These are phyloP conservation scores for Chaenogobius annularis DNA, from an alignment of 2,113 vertebrate genomes.

Conservation along the genomic window DNA sequence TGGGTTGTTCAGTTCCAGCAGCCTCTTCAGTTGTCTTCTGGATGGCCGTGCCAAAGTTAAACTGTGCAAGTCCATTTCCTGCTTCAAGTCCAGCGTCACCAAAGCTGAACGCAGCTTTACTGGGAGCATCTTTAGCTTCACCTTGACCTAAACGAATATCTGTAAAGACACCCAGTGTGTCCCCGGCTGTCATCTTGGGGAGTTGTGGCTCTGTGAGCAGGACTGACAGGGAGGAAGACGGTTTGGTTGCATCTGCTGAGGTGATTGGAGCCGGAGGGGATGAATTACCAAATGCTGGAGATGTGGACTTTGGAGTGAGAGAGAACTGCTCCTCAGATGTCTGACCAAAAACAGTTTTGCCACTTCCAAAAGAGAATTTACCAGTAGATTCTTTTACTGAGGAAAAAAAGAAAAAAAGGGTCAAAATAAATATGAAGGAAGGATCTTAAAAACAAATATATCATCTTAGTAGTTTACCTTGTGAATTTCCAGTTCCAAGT, in stretches of 20 bases:
- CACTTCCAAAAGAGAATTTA: constrained; percentile 73
- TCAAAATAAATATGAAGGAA: constrained; percentile 1
- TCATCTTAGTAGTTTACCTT: constrained; percentile 61
- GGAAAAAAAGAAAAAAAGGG: constrained; percentile 36
- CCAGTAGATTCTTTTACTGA: constrained; percentile 74
- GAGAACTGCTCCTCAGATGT: constrained; percentile 70
- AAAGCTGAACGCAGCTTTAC: constrained; percentile 58
- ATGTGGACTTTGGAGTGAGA: constrained; percentile 63
- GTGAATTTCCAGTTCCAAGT: constrained; percentile 58
- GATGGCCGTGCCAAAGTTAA: constrained; percentile 67
- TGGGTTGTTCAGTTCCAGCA: constrained; percentile 28
- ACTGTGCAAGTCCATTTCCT: constrained; percentile 47
- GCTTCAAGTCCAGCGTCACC: constrained; percentile 31
- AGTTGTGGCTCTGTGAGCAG: constrained; percentile 71
- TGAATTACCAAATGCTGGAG: constrained; percentile 58
- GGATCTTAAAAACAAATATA: background rate
- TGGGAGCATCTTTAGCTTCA: constrained; percentile 74
- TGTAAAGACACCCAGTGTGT: constrained; percentile 91
- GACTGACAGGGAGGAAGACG: constrained; percentile 40
- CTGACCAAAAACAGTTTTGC: constrained; percentile 74
- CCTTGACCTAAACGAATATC: constrained; percentile 87
- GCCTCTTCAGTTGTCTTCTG: constrained; percentile 72
- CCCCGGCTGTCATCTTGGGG: constrained; percentile 78
- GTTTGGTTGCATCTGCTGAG: constrained; percentile 52
- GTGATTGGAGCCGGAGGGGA: constrained; percentile 33